These are phyloP conservation scores for Pocillopora damicornis DNA, from an alignment of 64 coral and sea anemone species.

Conservation along the genomic window DNA sequence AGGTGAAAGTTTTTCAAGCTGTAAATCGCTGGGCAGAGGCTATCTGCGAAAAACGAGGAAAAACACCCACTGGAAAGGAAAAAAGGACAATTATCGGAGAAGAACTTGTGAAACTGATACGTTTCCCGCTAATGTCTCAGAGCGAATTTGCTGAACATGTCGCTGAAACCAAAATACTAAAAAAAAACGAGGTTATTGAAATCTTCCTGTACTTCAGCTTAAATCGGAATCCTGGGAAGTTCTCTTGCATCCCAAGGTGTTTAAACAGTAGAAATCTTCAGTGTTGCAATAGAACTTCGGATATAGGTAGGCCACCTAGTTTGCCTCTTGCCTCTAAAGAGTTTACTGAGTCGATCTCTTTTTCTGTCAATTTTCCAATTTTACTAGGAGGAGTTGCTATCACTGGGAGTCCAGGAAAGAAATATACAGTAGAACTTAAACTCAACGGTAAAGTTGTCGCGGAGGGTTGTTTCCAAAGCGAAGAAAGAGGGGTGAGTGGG, in stretches of 20 bases:
- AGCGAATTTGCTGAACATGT: slow-evolving; percentile 1
- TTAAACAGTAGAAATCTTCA: background rate
- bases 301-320: background rate
- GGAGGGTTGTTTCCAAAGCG: background rate
- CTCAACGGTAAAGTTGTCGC: background rate
- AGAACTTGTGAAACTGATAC: background rate
- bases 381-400: background rate
- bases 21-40: background rate
- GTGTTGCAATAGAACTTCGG: background rate
- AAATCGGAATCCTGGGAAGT: background rate
- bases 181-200: background rate
- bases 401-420: background rate
- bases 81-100: background rate
- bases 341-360: background rate
- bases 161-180: background rate
- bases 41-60: background rate
- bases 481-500: background rate
- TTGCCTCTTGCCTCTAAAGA: background rate
- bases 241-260: background rate
- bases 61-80: background rate
- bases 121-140: background rate
- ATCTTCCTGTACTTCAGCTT: slow-evolving; percentile 8
- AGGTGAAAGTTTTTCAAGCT: slow-evolving; percentile 4
- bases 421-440: background rate
- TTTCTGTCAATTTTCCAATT: background rate